These are phyloP conservation scores for Psittacula echo DNA, from an alignment of 2,797 vertebrate species.

Conservation along the genomic window DNA sequence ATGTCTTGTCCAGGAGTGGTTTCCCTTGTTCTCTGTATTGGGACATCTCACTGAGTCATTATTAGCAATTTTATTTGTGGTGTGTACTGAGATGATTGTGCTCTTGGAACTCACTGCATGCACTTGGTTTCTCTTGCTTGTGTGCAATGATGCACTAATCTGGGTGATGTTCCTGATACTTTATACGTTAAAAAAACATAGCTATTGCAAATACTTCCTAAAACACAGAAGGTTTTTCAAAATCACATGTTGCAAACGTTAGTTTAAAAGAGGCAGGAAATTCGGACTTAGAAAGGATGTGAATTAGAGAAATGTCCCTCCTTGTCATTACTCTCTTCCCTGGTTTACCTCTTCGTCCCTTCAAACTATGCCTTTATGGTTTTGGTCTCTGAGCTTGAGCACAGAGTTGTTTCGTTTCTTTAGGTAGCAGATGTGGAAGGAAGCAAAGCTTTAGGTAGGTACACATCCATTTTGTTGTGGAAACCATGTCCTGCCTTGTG, in stretches of 20 bases:
- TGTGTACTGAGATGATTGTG: background rate
- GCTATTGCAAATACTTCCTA: background rate
- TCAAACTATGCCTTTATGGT: background rate
- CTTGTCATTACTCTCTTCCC: background rate
- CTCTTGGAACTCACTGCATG: background rate
- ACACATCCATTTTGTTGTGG: background rate
- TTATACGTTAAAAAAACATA: background rate
- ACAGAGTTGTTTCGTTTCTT: background rate
- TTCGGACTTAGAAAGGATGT: fast-evolving
- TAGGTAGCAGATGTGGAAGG: background rate
- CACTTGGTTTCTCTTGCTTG: background rate
- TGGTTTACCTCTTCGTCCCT: background rate
- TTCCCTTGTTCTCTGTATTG: background rate
- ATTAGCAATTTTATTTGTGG: background rate
- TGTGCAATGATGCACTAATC: background rate
- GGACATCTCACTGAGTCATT: background rate
- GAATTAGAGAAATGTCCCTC: background rate
- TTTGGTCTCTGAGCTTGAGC: background rate
- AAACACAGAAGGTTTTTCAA: background rate
- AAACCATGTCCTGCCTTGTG: fast-evolving
- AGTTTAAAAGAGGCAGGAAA: background rate
- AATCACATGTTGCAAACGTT: background rate
- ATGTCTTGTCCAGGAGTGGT: background rate
- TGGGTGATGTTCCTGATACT: background rate
- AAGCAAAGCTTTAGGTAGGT: background rate